Evolutionary conservation across 2,888 invertebrate genomes (phyloP).

Genomic region (Hylaea fasciaria): DNA sequence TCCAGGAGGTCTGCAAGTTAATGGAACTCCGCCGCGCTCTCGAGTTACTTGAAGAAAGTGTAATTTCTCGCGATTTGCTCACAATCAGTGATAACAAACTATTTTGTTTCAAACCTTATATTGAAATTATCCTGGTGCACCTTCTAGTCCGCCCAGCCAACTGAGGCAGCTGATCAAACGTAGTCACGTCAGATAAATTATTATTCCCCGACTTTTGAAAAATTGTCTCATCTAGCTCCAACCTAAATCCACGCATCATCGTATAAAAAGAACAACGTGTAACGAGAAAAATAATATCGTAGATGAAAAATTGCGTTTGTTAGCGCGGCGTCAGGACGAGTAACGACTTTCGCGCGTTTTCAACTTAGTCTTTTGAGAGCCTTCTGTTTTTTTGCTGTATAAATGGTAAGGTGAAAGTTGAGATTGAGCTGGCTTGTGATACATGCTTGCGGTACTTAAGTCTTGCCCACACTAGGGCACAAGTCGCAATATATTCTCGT

Average conservation of each 20-base stretch:
- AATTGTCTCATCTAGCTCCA: constrained; percentile 26
- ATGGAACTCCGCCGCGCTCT: constrained; percentile 3
- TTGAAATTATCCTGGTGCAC: neutral
- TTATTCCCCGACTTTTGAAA: neutral
- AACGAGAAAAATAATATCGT: constrained; percentile 52
- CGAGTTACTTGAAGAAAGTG: neutral
- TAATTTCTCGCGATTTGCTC: too few relatives aligned
- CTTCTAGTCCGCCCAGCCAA: constrained; percentile 6
- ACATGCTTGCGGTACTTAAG: constrained; percentile 7
- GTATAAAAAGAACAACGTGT: constrained; percentile 37
- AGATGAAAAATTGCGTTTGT: constrained; percentile 59
- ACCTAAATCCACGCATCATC: constrained; percentile 22
- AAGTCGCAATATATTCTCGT: too few relatives aligned
- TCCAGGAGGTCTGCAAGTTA: constrained; percentile 4
- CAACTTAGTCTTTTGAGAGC: constrained; percentile 34
- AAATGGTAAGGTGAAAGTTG: constrained; percentile 23
- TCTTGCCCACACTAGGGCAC: too few relatives aligned
- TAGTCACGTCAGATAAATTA: neutral
- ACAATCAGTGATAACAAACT: too few relatives aligned
- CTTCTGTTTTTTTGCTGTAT: constrained; percentile 2
- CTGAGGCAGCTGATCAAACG: too few relatives aligned
- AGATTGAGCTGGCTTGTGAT: constrained; percentile 32
- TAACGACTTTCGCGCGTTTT: constrained; percentile 43
- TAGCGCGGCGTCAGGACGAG: constrained; percentile 48
- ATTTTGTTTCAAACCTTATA: too few relatives aligned